Base-by-base conservation (phyloP, 2,888 invertebrate species). In the Pandemis cinnamomeana region DNA sequence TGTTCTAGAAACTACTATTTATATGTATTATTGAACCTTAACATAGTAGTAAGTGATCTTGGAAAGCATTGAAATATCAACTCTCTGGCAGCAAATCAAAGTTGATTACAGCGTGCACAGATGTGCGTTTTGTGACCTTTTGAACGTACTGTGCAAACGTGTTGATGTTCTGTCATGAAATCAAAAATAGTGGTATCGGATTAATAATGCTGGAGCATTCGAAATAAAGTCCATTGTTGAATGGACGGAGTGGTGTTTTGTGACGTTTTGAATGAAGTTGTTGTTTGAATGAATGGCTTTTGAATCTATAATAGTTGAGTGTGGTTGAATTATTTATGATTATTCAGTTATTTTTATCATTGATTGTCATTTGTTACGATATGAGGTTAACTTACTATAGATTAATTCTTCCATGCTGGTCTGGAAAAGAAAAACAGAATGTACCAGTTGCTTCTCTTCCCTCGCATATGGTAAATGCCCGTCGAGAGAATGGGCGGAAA, bases 331-430 rank as follows among this genome's bases (percentile, higher is more conserved):
- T 27, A 27, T 58, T 58, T 11, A 58, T 8, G 20, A 11, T 27
- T 58, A 58, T 58, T 58, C 27, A 58, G 58, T 58, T 36, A 51
- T 66, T 48, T 69, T 61, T 15, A 58, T 27, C 5, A 27, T 27
- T 27, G 27, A 27, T 11, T 58, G 58, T 27, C 10, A 27, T 58
- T 58, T 58, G 11, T 27, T 11, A 27, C 5, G 11, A 11, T 10
- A 5, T 58, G 20, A 58, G 27, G 58, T 8, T n/a, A n/a, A n/a
- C n/a, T n/a, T 11, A 6, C 44, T 42, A 42, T 42, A 42, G 42
- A 6, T 42, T 7, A 42, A 42, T 7, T 0, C 7, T 10, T 20
- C 20, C 20, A 20, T 20, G 20, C 20, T 20, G 20, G 20, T 20
- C 20, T 20, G 20, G 20, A 20, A 20, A 20, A 20, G 20, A 20